phyloP scores from a whole-genome alignment of 2,113 vertebrate species.

The Erpornis zantholeuca region DNA sequence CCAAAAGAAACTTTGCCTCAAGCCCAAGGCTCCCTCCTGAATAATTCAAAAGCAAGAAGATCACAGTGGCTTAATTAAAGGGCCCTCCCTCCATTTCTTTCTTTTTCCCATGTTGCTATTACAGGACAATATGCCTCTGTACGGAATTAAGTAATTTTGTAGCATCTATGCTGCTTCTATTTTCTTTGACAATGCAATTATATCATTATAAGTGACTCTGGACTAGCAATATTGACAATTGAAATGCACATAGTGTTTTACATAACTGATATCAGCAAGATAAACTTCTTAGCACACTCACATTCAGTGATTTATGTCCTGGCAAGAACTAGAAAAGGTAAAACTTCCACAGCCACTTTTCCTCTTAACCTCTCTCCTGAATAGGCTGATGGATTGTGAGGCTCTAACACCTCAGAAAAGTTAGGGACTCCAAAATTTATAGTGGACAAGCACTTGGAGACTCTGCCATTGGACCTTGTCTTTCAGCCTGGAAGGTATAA shows the following conservation, averaged over 20 bases:
- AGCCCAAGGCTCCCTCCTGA: slow-evolving; percentile 25
- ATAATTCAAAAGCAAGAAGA: slow-evolving; percentile 53
- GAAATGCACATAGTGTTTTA: not conserved
- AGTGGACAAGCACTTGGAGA: not conserved
- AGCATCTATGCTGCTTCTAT: not conserved
- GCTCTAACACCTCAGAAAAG: not conserved
- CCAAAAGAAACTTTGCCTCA: slow-evolving; percentile 35
- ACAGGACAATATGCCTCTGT: not conserved
- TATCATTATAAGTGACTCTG: not conserved
- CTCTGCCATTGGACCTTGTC: not conserved
- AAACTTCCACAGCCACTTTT: not conserved
- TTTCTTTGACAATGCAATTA: not conserved
- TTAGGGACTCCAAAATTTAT: not conserved
- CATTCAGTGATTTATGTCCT: not conserved
- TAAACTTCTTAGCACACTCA: not conserved
- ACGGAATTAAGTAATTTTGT: not conserved
- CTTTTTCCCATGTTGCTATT: slow-evolving; percentile 13
- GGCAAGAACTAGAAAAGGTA: not conserved
- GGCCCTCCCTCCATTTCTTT: not conserved
- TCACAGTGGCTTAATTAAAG: slow-evolving; percentile 55
- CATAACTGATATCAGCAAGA: not conserved
- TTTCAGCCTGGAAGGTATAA: not conserved
- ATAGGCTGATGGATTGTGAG: not conserved
- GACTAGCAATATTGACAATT: not conserved
- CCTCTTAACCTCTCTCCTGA: not conserved